These are phyloP conservation scores for Trachelus iudaicus DNA, from an alignment of 2,888 invertebrate genomes.

Conservation along the genomic window DNA sequence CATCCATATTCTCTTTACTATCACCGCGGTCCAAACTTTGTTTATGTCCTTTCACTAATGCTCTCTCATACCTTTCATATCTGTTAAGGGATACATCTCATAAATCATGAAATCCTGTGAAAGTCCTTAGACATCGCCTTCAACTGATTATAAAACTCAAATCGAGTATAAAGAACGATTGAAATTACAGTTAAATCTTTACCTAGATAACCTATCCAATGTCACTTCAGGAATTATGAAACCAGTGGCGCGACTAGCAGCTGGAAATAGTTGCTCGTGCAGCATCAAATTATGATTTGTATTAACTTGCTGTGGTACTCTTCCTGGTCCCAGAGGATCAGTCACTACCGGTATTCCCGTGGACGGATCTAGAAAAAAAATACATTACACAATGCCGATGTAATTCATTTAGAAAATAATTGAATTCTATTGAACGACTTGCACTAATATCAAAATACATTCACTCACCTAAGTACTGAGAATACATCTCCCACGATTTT, in stretches of 20 bases:
- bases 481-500: constrained; percentile 88
- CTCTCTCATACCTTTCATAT: constrained; percentile 72
- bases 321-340: constrained; percentile 56
- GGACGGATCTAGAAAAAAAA: constrained; percentile 70
- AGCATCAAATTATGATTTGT: constrained; percentile 81
- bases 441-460: not conserved
- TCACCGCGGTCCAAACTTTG: constrained; percentile 60
- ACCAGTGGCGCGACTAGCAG: constrained; percentile 60
- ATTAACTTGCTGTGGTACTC: constrained; percentile 68
- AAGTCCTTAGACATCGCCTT: not conserved
- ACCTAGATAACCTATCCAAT: constrained; percentile 60
- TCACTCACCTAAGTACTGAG: constrained; percentile 77
- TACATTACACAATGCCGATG: not conserved
- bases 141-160: not conserved
- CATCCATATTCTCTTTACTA: constrained; percentile 60
- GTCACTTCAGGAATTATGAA: constrained; percentile 59
- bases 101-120: not conserved
- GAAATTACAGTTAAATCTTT: constrained; percentile 11
- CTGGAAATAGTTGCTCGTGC: constrained; percentile 79
- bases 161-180: not conserved
- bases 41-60: constrained; percentile 67
- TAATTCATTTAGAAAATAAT: not conserved
- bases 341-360: constrained; percentile 77
- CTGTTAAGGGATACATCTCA: constrained; percentile 47
- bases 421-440: not conserved